Percentiles rank a stretch among this genome's conserved stretches.
Evolutionary conservation across 2,113 vertebrate species (phyloP).

Genomic region (Oryzias celebensis): DNA sequence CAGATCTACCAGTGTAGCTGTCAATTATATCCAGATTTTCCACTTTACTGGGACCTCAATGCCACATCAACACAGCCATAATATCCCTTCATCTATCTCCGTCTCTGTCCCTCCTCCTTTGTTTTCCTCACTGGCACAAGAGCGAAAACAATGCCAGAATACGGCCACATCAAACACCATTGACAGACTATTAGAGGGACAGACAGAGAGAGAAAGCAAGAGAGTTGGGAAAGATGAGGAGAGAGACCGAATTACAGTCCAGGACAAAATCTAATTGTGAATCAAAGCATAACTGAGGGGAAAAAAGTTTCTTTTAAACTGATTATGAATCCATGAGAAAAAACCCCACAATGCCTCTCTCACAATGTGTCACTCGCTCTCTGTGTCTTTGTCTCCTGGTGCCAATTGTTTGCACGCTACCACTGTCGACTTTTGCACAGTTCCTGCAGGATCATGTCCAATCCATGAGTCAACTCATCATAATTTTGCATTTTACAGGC

Average conservation of each 20-base stretch:
- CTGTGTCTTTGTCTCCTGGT: conserved; percentile 53
- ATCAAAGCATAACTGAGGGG: conserved; percentile 68
- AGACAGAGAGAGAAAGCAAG: conserved; percentile 22
- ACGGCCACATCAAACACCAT: conserved; percentile 71
- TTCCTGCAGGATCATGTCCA: conserved; percentile 45
- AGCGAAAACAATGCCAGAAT: conserved; percentile 70
- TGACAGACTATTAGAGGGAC: conserved; percentile 21
- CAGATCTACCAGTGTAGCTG: conserved; percentile 69
- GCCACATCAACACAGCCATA: conserved; percentile 72
- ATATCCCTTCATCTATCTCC: conserved; percentile 72
- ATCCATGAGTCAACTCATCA: conserved; percentile 2
- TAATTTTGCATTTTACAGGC: neutral
- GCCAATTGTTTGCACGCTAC: conserved; percentile 74
- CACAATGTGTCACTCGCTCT: conserved; percentile 41
- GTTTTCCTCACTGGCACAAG: conserved; percentile 70
- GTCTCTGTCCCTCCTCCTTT: conserved; percentile 47
- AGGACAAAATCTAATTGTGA: conserved; percentile 73
- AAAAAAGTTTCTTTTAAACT: conserved; percentile 75
- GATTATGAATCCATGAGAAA: conserved; percentile 76
- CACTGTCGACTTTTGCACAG: conserved; percentile 68
- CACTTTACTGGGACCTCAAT: conserved; percentile 71
- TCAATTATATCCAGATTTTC: conserved; percentile 75
- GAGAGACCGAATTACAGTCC: conserved; percentile 67
- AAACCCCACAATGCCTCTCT: conserved; percentile 64
- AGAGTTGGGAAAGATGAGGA: conserved; percentile 34